phyloP scores from a whole-genome alignment of 2,113 vertebrate genomes.

The Zeus faber region DNA sequence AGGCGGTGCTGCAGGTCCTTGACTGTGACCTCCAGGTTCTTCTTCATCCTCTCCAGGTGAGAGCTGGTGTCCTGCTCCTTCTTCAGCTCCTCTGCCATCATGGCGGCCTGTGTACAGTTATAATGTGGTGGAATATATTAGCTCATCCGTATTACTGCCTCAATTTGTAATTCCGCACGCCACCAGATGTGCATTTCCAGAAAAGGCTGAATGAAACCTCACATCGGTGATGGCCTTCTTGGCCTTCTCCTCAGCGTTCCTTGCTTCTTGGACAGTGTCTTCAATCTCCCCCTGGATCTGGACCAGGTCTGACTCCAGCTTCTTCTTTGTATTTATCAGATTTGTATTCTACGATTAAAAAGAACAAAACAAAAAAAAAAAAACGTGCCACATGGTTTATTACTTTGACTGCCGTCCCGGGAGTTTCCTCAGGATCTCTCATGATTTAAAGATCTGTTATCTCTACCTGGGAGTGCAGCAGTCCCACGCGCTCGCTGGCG shows the following conservation, averaged over 20 bases:
- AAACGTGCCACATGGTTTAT: neutral
- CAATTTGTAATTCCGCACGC: no score
- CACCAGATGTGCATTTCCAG: no score
- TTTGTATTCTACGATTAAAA: constrained; percentile 83
- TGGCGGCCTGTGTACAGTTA: constrained; percentile 76
- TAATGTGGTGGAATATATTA: no score
- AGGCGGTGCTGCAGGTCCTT: constrained; percentile 63
- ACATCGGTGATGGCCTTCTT: constrained; percentile 80
- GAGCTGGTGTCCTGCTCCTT: constrained; percentile 39
- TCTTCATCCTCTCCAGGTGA: constrained; percentile 78
- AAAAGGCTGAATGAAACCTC: no score
- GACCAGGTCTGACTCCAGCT: constrained; percentile 76
- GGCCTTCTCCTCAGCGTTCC: constrained; percentile 82
- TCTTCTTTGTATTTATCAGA: constrained; percentile 83
- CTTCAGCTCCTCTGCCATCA: constrained; percentile 81
- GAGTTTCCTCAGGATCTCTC: no score
- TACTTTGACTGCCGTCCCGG: no score
- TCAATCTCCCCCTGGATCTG: constrained; percentile 89
- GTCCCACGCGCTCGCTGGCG: neutral
- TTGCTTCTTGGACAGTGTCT: constrained; percentile 81
- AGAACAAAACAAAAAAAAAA: no score
- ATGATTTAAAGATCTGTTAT: neutral
- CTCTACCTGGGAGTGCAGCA: neutral
- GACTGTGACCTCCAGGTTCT: constrained; percentile 71
- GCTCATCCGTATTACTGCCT: no score